phyloP scores from a whole-genome alignment of 2,888 invertebrate genomes.

The Nipponacmea schrenckii region DNA sequence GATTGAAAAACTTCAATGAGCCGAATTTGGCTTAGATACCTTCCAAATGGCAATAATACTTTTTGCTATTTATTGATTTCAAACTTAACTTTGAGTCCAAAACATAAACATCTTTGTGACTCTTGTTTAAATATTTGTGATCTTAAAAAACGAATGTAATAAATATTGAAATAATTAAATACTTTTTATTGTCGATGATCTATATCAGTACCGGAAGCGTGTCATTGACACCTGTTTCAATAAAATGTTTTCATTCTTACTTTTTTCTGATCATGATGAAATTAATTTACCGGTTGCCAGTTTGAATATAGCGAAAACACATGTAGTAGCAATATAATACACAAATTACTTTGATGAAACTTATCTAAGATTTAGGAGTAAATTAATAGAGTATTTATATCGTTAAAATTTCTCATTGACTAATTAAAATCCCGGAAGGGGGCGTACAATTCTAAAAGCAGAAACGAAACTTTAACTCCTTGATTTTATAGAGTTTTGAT shows the following conservation, averaged over 20 bases:
- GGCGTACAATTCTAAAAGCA: constrained; percentile 11
- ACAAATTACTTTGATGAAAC: constrained; percentile 7
- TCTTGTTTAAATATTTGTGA: too few relatives aligned
- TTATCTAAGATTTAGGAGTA: neutral
- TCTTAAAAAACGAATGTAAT: too few relatives aligned
- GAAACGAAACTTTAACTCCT: neutral
- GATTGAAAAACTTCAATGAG: too few relatives aligned
- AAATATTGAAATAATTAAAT: too few relatives aligned
- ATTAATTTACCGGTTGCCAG: neutral
- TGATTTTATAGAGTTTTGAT: neutral
- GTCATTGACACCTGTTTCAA: constrained; percentile 1
- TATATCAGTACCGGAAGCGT: neutral
- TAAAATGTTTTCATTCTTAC: neutral
- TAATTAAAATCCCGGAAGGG: constrained; percentile 20
- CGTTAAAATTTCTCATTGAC: constrained; percentile 10
- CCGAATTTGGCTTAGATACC: too few relatives aligned
- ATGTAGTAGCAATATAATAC: constrained; percentile 1
- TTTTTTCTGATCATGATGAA: neutral
- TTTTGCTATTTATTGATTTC: too few relatives aligned
- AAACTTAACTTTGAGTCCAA: too few relatives aligned
- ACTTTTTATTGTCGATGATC: neutral
- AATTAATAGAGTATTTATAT: constrained; percentile 14
- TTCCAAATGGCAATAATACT: too few relatives aligned
- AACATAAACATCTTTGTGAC: too few relatives aligned
- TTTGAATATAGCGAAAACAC: neutral